A percentile compares a stretch with the other conserved stretches of the same genome.
Conservation (phyloP, 1,140 invertebrate genomes). For the Samia ricini region DNA sequence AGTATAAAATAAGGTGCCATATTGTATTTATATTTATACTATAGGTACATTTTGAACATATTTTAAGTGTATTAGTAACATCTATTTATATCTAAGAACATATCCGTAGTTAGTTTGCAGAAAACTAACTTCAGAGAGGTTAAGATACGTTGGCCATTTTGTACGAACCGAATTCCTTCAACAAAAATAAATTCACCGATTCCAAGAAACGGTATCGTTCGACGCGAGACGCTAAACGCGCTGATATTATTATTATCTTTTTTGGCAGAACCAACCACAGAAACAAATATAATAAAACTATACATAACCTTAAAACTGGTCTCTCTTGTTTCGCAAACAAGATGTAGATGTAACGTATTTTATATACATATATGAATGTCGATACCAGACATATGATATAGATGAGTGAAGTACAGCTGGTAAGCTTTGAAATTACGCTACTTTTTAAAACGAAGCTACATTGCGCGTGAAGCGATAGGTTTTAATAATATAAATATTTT, state of each 20-base stretch:
- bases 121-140: no score
- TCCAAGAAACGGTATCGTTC: not conserved
- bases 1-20: no score
- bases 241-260: not conserved
- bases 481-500: no score
- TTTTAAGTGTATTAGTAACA: no score
- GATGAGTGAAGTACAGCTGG: not conserved
- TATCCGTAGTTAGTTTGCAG: no score
- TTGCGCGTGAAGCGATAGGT: no score
- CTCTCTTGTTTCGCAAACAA: slow-evolving; percentile 24
- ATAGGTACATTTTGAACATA: no score
- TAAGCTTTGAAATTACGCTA: no score
- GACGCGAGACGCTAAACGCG: not conserved
- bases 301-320: slow-evolving; percentile 22
- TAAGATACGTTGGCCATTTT: no score
- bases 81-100: no score
- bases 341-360: not conserved
- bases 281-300: not conserved
- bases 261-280: not conserved
- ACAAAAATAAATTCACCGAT: slow-evolving; percentile 13
- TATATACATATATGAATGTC: not conserved
- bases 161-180: not conserved
- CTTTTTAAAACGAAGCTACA: no score
- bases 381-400: not conserved
- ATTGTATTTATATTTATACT: no score